Evolutionary conservation across 2,113 vertebrate species (phyloP).

Genomic region (Calyptommatus sinebrachiatus): DNA sequence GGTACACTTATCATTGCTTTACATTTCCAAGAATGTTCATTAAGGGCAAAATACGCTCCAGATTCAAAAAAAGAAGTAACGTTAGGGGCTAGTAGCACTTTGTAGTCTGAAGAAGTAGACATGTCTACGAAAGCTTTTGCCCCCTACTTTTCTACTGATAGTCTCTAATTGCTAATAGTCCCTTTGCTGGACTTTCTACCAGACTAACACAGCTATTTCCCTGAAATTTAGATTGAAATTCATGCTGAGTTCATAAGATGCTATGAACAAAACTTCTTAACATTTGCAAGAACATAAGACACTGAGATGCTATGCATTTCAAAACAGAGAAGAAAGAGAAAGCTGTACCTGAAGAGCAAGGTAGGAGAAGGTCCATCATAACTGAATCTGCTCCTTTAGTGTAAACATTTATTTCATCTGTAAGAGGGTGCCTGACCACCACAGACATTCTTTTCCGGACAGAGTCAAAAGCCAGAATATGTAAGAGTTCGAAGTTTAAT

Average conservation of each 20-base stretch:
- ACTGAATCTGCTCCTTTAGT: constrained; percentile 95
- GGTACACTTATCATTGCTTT: no score
- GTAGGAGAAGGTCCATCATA: constrained; percentile 90
- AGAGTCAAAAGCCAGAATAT: constrained; percentile 93
- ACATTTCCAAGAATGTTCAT: no score
- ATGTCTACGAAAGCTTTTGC: no score
- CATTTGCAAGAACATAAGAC: neutral
- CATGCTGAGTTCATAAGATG: neutral
- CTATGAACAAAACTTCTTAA: neutral
- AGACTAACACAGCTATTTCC: no score
- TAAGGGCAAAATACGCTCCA: no score
- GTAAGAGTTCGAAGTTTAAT: constrained; percentile 90
- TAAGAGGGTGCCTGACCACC: constrained; percentile 92
- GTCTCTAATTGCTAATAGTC: no score
- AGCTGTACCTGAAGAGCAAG: constrained; percentile 75
- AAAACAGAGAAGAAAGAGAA: constrained; percentile 22
- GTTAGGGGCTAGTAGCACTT: no score
- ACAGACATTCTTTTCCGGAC: constrained; percentile 95
- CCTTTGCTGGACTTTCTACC: no score
- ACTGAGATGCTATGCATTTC: neutral
- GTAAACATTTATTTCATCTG: constrained; percentile 91
- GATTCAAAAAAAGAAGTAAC: no score
- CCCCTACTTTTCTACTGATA: no score
- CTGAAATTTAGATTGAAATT: no score
- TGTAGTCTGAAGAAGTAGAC: no score